phyloP scores from a whole-genome alignment of 2,113 vertebrate genomes.

The Pogona vitticeps region DNA sequence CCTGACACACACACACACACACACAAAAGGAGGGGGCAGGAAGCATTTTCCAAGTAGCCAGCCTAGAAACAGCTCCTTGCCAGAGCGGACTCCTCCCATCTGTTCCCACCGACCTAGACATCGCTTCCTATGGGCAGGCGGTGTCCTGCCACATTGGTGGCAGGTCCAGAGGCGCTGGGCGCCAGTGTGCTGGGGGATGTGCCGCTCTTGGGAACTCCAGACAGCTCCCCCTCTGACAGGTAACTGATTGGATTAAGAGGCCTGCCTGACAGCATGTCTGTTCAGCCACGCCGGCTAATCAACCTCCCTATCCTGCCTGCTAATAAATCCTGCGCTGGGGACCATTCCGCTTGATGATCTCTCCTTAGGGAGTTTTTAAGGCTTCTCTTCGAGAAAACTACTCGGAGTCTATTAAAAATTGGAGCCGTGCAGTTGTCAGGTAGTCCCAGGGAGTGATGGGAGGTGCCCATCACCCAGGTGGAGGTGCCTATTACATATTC shows the following conservation, averaged over 20 bases:
- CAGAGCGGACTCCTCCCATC: neutral
- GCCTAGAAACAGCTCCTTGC: neutral
- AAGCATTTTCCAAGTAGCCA: neutral
- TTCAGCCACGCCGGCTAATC: slow-evolving; percentile 79
- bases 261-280: slow-evolving; percentile 81
- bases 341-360: slow-evolving; percentile 84
- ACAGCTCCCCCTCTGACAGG: slow-evolving; percentile 71
- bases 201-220: slow-evolving; percentile 46
- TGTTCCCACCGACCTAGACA: too few relatives aligned
- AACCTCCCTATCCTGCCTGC: slow-evolving; percentile 81
- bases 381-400: slow-evolving; percentile 74
- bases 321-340: slow-evolving; percentile 82
- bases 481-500: slow-evolving; percentile 72
- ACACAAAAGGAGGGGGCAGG: too few relatives aligned
- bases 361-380: slow-evolving; percentile 82
- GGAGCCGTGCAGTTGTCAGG: slow-evolving; percentile 76
- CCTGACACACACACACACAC: neutral
- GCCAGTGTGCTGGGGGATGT: slow-evolving; percentile 22
- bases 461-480: slow-evolving; percentile 81
- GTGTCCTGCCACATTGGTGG: neutral
- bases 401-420: slow-evolving; percentile 82
- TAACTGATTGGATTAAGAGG: slow-evolving; percentile 84
- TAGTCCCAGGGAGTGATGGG: slow-evolving; percentile 74
- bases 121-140: slow-evolving; percentile 8
- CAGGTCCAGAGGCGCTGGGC: neutral